phyloP scores from a whole-genome alignment of 2,113 vertebrate genomes.

The Lota lota region DNA sequence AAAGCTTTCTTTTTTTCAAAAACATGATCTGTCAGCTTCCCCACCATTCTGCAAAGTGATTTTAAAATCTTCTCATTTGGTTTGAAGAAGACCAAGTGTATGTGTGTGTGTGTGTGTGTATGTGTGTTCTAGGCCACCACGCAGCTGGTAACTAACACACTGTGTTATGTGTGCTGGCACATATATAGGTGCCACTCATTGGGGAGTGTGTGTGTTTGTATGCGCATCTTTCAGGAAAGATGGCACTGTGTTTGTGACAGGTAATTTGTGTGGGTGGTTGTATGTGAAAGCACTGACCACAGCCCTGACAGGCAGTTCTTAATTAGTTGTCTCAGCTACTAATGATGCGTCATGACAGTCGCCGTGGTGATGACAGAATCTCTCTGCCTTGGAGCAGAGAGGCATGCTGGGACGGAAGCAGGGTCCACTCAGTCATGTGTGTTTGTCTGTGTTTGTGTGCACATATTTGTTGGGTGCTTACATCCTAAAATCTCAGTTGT shows the following conservation, averaged over 20 bases:
- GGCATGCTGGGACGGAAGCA: constrained; percentile 59
- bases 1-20: neutral
- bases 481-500: too few species aligned
- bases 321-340: constrained; percentile 59
- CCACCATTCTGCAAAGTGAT: too few species aligned
- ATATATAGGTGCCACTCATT: neutral
- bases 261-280: constrained; percentile 30
- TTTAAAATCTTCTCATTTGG: too few species aligned
- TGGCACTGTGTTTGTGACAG: constrained; percentile 29
- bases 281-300: constrained; percentile 35
- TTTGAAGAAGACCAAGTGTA: neutral
- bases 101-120: neutral
- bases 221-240: constrained; percentile 11
- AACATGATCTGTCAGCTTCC: too few species aligned
- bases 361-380: constrained; percentile 59
- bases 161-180: too few species aligned
- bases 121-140: neutral
- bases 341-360: constrained; percentile 59
- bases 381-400: constrained; percentile 53
- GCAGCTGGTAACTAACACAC: too few species aligned
- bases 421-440: too few species aligned
- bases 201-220: neutral
- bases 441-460: too few species aligned
- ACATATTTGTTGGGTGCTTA: too few species aligned
- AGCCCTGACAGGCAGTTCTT: constrained; percentile 58